phyloP scores from a whole-genome alignment of 2,113 vertebrate species.

The Nothobranchius kuhntae region DNA sequence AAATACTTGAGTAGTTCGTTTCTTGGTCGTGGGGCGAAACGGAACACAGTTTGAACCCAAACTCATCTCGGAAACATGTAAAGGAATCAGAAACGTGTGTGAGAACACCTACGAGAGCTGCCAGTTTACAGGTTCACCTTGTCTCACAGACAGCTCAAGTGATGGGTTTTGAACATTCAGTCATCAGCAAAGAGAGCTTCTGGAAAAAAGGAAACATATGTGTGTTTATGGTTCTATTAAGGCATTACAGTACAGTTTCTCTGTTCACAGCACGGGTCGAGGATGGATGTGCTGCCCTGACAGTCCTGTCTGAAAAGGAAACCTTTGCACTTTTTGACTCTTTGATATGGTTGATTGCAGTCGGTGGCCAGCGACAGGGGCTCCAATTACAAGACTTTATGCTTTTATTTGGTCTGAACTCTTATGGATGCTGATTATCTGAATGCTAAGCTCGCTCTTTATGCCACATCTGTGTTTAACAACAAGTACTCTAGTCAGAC shows the following conservation, averaged over 20 bases:
- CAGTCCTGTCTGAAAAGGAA: constrained; percentile 25
- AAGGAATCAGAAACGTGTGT: constrained; percentile 29
- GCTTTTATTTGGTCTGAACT: constrained; percentile 17
- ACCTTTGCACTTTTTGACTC: constrained; percentile 13
- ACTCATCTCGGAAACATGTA: constrained; percentile 30
- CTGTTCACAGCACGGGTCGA: constrained; percentile 38
- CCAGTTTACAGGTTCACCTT: constrained; percentile 20
- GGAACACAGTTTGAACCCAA: constrained; percentile 45
- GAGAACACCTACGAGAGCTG: constrained; percentile 11
- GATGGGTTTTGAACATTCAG: constrained; percentile 36
- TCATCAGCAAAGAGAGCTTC: constrained; percentile 40
- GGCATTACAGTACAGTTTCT: constrained; percentile 72
- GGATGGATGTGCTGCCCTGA: constrained; percentile 54
- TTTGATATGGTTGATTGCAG: constrained; percentile 19
- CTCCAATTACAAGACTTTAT: constrained; percentile 11
- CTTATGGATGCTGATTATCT: constrained; percentile 21
- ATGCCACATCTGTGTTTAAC: no score
- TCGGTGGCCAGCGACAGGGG: constrained; percentile 28
- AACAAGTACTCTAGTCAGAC: constrained; percentile 9
- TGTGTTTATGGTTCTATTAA: constrained; percentile 70
- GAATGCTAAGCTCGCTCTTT: neutral
- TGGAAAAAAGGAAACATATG: constrained; percentile 33
- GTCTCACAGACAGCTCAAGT: constrained; percentile 34
- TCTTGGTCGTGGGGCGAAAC: constrained; percentile 23
- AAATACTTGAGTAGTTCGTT: constrained; percentile 50